These are phyloP conservation scores for Mimumesa dahlbomi DNA, from an alignment of 2,888 invertebrate species.

Conservation along the genomic window DNA sequence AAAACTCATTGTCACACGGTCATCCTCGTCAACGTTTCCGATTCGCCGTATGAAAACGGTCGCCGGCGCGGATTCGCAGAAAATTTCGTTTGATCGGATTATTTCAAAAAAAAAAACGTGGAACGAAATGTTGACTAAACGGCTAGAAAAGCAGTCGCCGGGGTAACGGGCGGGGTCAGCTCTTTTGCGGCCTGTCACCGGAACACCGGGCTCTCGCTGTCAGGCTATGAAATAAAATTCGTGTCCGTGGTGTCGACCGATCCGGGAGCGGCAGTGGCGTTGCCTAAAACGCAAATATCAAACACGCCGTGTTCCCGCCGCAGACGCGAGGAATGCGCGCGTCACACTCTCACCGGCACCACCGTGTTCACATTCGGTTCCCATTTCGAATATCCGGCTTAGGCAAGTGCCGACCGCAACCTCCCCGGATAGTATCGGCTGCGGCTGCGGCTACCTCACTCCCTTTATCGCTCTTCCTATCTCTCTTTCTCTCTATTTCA, in stretches of 20 bases:
- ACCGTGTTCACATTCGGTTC: constrained; percentile 53
- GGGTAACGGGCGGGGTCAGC: constrained; percentile 11
- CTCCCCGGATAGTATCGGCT: constrained; percentile 56
- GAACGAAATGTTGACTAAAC: neutral
- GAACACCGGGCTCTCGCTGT: no score
- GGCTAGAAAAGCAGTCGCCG: constrained; percentile 15
- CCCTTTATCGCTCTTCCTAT: constrained; percentile 6
- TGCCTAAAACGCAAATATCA: constrained; percentile 43
- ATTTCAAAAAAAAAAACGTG: constrained; percentile 15
- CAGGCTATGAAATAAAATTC: constrained; percentile 30
- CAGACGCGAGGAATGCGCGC: constrained; percentile 31
- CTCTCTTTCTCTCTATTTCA: neutral
- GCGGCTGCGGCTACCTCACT: constrained; percentile 31
- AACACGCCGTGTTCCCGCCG: constrained; percentile 28
- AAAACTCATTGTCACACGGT: no score
- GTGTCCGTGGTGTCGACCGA: constrained; percentile 2
- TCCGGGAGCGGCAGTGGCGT: constrained; percentile 9
- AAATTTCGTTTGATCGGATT: neutral
- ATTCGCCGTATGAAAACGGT: no score
- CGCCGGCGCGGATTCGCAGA: no score
- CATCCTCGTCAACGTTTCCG: no score
- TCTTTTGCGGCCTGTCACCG: constrained; percentile 10
- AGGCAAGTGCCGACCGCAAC: constrained; percentile 65
- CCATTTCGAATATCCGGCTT: constrained; percentile 72
- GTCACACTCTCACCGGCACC: constrained; percentile 16